Conservation (phyloP, 2,113 vertebrate species). For the Ahaetulla prasina region DNA sequence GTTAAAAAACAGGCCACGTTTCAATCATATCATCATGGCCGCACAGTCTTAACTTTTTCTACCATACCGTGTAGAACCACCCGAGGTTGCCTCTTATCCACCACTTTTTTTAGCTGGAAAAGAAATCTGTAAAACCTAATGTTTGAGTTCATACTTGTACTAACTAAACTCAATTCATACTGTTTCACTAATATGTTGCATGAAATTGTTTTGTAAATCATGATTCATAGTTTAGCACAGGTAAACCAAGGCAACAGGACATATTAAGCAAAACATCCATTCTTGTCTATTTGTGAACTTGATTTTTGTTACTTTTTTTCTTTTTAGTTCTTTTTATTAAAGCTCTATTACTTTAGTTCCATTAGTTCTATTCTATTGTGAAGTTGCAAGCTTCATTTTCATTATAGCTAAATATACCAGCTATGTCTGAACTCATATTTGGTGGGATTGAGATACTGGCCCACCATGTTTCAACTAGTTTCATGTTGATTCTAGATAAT, state of each 20-base stretch:
- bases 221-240: background rate
- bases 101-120: background rate
- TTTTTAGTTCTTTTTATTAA: background rate
- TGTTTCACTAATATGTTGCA: background rate
- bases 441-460: background rate
- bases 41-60: background rate
- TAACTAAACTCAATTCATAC: background rate
- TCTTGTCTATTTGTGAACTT: background rate
- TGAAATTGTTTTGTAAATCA: background rate
- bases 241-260: background rate
- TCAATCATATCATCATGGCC: background rate
- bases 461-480: background rate
- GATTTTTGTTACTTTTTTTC: background rate
- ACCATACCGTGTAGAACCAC: background rate
- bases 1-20: background rate
- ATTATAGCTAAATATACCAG: background rate
- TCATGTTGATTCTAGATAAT: background rate
- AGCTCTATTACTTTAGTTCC: background rate
- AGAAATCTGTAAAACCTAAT: background rate
- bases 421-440: background rate
- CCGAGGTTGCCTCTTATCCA: background rate
- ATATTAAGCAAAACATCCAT: background rate
- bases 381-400: background rate
- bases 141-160: background rate
- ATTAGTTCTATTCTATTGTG: too few relatives aligned